A percentile compares a stretch with the other conserved stretches of the same genome.
Conservation (phyloP, 1,140 invertebrate species). For the Metopolophium dirhodum region DNA sequence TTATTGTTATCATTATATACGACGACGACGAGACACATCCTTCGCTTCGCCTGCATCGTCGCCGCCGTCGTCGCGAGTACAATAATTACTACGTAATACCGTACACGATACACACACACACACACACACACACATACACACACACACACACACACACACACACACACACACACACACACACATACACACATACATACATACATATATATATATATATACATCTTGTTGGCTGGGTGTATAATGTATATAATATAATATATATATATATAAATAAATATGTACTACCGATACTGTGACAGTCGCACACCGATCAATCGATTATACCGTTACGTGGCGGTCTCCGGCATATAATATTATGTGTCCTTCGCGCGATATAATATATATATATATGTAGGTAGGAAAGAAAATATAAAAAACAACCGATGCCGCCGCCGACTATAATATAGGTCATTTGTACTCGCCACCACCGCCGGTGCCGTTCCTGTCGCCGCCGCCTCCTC, state of each 20-base stretch:
- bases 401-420: slow-evolving; percentile 18
- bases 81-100: neutral
- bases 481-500: neutral
- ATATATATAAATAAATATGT: no score
- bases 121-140: neutral
- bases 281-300: slow-evolving; percentile 45
- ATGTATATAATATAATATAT: no score
- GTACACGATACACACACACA: neutral
- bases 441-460: slow-evolving; percentile 1
- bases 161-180: no score
- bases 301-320: slow-evolving; percentile 39
- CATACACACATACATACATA: neutral
- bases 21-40: neutral
- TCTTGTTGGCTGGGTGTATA: no score
- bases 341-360: slow-evolving; percentile 1
- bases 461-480: neutral
- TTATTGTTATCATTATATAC: neutral
- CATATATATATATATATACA: neutral
- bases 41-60: neutral
- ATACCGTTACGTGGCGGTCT: slow-evolving; percentile 45
- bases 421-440: neutral
- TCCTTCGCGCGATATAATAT: neutral
- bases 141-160: no score
- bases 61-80: no score
- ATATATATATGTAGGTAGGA: neutral